Percentiles rank a stretch among this genome's conserved stretches.
These are phyloP conservation scores for Ormia ochracea DNA, from an alignment of 2,888 invertebrate genomes.

Conservation along the genomic window DNA sequence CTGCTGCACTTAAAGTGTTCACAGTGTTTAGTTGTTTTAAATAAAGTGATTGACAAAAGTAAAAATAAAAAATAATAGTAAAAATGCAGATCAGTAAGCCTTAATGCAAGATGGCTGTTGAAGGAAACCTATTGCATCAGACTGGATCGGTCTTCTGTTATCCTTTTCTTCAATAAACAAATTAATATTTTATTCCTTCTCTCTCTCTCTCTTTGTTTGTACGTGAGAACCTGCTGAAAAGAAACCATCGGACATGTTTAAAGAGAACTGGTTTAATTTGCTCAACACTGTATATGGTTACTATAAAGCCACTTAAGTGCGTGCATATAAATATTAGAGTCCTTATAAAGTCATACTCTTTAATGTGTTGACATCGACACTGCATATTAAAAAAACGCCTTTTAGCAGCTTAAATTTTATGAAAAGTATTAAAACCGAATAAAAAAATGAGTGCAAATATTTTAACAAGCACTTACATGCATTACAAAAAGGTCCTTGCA, in stretches of 20 bases:
- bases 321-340: slow-evolving; percentile 1
- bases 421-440: slow-evolving; percentile 27
- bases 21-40: too few relatives aligned
- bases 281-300: background rate
- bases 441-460: slow-evolving; percentile 1
- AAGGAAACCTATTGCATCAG: too few relatives aligned
- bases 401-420: slow-evolving; percentile 31
- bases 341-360: slow-evolving; percentile 41
- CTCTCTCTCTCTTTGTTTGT: too few relatives aligned
- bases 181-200: too few relatives aligned
- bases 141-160: too few relatives aligned
- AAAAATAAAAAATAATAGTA: too few relatives aligned
- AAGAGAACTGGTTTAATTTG: background rate
- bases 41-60: too few relatives aligned
- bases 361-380: slow-evolving; percentile 13
- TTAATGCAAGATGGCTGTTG: too few relatives aligned
- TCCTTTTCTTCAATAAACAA: too few relatives aligned
- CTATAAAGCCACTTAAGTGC: background rate
- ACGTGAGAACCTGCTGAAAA: too few relatives aligned
- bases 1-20: too few relatives aligned
- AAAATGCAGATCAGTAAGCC: too few relatives aligned
- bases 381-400: background rate
- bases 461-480: background rate
- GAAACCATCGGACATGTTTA: background rate
- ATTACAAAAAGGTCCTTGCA: background rate